phyloP scores from a whole-genome alignment of 2,113 vertebrate genomes.

The Tachysurus fulvidraco region DNA sequence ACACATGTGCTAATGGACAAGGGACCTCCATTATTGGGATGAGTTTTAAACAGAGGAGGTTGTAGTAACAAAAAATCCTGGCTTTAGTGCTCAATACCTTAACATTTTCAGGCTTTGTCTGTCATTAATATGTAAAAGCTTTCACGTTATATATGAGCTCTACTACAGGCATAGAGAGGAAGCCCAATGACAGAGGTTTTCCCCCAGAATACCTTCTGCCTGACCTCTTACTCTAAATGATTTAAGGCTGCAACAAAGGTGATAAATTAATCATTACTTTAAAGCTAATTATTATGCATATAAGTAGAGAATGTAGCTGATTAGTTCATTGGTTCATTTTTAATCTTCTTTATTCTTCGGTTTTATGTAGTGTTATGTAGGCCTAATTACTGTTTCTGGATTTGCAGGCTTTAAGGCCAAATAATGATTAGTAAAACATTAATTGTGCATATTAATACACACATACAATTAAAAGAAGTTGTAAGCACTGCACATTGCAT shows the following conservation, averaged over 20 bases:
- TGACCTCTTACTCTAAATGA: neutral
- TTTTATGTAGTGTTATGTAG: neutral
- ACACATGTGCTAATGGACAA: neutral
- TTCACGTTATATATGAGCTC: neutral
- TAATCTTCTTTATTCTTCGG: neutral
- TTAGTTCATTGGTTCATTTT: neutral
- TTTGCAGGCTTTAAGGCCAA: no score
- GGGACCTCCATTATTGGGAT: neutral
- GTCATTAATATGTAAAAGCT: slow-evolving; percentile 33
- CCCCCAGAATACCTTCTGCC: slow-evolving; percentile 69
- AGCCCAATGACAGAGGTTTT: slow-evolving; percentile 61
- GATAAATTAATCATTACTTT: neutral
- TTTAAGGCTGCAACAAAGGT: neutral
- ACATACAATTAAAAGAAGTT: neutral
- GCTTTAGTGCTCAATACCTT: slow-evolving; percentile 16
- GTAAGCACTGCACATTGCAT: neutral
- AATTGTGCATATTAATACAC: no score
- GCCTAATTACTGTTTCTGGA: no score
- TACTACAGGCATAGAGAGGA: slow-evolving; percentile 59
- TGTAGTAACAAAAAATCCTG: slow-evolving; percentile 10
- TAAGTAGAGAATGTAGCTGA: neutral
- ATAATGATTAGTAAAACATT: no score
- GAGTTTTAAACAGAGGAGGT: slow-evolving; percentile 22
- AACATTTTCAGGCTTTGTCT: slow-evolving; percentile 52
- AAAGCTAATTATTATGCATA: neutral